A percentile compares a stretch with the other conserved stretches of the same genome.
Evolutionary conservation across 2,797 vertebrate genomes (phyloP).

Genomic region (Amniataba percoides): DNA sequence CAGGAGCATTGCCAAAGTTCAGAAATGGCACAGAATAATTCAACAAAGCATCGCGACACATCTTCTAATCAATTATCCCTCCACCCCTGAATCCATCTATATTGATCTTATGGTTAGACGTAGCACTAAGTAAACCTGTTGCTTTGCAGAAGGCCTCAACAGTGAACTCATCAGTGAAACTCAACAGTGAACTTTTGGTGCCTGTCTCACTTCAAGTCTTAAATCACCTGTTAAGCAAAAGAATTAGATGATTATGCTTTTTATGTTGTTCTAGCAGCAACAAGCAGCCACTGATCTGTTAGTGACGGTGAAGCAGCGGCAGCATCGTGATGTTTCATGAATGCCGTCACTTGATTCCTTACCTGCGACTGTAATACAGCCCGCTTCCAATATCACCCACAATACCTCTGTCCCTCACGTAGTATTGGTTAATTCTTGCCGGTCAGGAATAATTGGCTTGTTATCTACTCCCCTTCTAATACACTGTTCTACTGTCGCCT

Average conservation of each 20-base stretch:
- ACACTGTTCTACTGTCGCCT: constrained; percentile 32
- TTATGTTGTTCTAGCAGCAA: not conserved
- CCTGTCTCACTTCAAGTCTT: not conserved
- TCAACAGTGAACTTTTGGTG: not conserved
- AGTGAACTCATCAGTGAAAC: too few species aligned
- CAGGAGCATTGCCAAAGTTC: too few species aligned
- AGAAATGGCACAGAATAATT: too few species aligned
- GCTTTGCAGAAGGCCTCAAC: not conserved
- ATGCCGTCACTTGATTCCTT: not conserved
- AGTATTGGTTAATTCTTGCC: constrained; percentile 44
- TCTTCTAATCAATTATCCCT: too few species aligned
- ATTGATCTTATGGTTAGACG: not conserved
- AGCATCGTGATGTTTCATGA: not conserved
- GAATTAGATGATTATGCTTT: not conserved
- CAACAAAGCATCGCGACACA: too few species aligned
- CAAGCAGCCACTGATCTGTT: not conserved
- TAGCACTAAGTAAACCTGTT: not conserved
- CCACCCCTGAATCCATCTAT: not conserved
- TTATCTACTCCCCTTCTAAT: constrained; percentile 57
- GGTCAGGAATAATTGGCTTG: constrained; percentile 67
- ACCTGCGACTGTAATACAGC: constrained; percentile 2
- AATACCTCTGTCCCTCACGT: constrained; percentile 16
- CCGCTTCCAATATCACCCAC: constrained; percentile 17
- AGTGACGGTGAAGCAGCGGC: not conserved
- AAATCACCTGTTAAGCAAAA: not conserved